These are phyloP conservation scores for Choristoneura fumiferana DNA, from an alignment of 1,140 invertebrate species.

Conservation along the genomic window DNA sequence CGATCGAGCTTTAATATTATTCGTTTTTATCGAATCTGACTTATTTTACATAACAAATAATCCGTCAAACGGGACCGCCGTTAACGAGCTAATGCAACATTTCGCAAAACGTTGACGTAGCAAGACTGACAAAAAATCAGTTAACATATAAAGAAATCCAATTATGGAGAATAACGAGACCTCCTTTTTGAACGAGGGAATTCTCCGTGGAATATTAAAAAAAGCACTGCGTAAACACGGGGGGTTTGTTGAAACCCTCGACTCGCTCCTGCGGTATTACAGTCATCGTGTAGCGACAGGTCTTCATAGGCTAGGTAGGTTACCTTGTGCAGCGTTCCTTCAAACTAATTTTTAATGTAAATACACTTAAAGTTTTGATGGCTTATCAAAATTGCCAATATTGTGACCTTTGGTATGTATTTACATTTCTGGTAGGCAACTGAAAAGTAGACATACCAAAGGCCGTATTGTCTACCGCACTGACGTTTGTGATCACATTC, in stretches of 20 bases:
- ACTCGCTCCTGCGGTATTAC: conserved; percentile 15
- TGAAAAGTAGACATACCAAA: too few species aligned
- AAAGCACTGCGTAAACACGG: conserved; percentile 43
- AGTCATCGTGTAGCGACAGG: conserved; percentile 14
- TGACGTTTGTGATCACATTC: too few species aligned
- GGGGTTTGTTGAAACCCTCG: conserved; percentile 37
- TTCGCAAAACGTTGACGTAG: conserved; percentile 12
- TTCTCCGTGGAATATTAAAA: conserved; percentile 37
- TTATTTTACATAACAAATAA: not conserved
- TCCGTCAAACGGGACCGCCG: not conserved
- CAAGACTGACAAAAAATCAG: conserved; percentile 37
- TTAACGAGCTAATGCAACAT: conserved; percentile 2
- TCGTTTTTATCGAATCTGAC: not conserved
- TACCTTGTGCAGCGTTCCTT: too few species aligned
- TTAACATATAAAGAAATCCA: conserved; percentile 48
- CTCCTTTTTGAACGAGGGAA: conserved; percentile 35
- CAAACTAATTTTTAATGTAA: too few species aligned
- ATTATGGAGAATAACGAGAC: conserved; percentile 46
- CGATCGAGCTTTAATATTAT: not conserved
- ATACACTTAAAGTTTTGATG: too few species aligned
- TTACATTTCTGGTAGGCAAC: too few species aligned
- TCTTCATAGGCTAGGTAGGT: too few species aligned
- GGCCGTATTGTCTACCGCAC: too few species aligned
- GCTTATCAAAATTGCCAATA: too few species aligned
- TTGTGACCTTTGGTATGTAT: too few species aligned